Evolutionary conservation across 2,888 invertebrate species (phyloP).

Genomic region (Pycnomerus fuliginosus): DNA sequence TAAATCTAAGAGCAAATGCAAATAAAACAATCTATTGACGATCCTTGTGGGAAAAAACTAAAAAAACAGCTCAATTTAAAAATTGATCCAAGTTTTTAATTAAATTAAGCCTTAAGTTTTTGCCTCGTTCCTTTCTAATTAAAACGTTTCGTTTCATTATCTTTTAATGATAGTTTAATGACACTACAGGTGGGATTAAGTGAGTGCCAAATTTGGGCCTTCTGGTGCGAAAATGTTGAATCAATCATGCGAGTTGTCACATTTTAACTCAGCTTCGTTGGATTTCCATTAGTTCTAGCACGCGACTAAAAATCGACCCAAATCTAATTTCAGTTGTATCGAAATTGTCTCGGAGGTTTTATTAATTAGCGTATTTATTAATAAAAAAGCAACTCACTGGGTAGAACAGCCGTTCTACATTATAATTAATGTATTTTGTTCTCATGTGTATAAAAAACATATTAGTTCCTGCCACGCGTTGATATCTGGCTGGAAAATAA

Average conservation of each 20-base stretch:
- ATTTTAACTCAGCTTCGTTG: conserved; percentile 18
- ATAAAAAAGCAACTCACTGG: conserved; percentile 29
- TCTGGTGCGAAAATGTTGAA: conserved; percentile 22
- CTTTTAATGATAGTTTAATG: conserved; percentile 26
- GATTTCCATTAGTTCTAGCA: conserved; percentile 31
- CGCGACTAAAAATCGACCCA: conserved; percentile 23
- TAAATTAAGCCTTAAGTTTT: neutral
- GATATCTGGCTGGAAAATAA: conserved; percentile 31
- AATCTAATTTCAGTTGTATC: conserved; percentile 8
- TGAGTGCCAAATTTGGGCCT: conserved; percentile 20
- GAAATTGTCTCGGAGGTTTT: conserved; percentile 21
- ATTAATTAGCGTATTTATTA: conserved; percentile 37
- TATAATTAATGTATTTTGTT: conserved; percentile 28
- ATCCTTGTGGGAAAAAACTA: neutral
- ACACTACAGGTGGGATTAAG: conserved; percentile 18
- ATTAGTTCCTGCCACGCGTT: conserved; percentile 31
- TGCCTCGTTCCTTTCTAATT: no score
- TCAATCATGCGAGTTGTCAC: conserved; percentile 33
- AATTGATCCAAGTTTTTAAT: neutral
- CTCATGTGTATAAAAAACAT: conserved; percentile 26
- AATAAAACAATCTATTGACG: neutral
- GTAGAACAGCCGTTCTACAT: conserved; percentile 23
- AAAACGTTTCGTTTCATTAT: no score
- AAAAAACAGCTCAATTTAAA: neutral
- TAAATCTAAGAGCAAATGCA: conserved; percentile 19